Percentiles rank a stretch among this genome's conserved stretches.
These are phyloP conservation scores for Drosophila parthenogenetica DNA, from an alignment of 2,888 invertebrate genomes.

Conservation along the genomic window DNA sequence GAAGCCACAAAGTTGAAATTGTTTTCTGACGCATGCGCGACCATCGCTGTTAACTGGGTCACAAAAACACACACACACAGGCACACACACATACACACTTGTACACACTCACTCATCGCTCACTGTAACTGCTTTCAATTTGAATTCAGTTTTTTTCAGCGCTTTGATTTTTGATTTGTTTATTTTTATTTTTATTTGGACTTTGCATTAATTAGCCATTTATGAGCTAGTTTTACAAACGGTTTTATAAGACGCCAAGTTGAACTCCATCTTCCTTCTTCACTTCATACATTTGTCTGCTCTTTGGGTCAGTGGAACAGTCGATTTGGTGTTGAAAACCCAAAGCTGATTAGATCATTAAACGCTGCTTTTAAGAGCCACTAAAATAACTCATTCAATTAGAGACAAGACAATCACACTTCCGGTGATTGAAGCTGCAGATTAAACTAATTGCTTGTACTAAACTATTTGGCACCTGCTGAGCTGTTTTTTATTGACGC, in stretches of 20 bases:
- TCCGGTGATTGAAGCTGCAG: conserved; percentile 32
- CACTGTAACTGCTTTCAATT: conserved; percentile 62
- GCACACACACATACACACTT: conserved; percentile 12
- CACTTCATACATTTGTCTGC: conserved; percentile 24
- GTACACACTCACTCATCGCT: conserved; percentile 6
- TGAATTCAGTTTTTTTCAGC: conserved; percentile 49
- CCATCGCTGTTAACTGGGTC: conserved; percentile 60
- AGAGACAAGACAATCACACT: conserved; percentile 23
- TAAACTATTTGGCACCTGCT: conserved; percentile 4
- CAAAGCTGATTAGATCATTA: conserved; percentile 48
- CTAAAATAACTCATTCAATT: conserved; percentile 13
- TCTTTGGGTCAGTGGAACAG: conserved; percentile 69
- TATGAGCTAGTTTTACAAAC: conserved; percentile 38
- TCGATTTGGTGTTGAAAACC: conserved; percentile 13
- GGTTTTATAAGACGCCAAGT: conserved; percentile 36
- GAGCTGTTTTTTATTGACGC: not conserved
- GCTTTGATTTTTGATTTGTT: conserved; percentile 61
- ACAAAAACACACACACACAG: conserved; percentile 35
- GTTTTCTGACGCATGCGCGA: conserved; percentile 60
- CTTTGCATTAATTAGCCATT: conserved; percentile 73
- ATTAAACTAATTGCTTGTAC: conserved; percentile 19
- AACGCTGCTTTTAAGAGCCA: conserved; percentile 20
- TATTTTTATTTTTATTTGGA: conserved; percentile 29
- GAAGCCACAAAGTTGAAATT: conserved; percentile 18
- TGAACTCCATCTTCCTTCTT: not conserved